phyloP scores from a whole-genome alignment of 1,140 invertebrate species.

The Pinna nobilis region DNA sequence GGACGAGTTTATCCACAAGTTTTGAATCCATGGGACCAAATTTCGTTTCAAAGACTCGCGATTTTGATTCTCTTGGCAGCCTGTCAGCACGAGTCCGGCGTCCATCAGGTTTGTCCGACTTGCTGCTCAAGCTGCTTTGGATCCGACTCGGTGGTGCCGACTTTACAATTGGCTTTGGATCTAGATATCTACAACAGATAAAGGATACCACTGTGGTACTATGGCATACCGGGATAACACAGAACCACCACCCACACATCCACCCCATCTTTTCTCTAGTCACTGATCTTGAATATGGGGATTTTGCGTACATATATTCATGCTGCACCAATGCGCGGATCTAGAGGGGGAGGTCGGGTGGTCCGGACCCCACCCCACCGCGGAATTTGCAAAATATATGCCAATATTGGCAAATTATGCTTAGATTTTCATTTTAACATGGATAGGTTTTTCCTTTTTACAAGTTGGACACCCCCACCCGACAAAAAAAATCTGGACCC shows the following conservation, averaged over 20 bases:
- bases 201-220: neutral
- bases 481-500: no score
- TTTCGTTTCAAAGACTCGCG: conserved; percentile 33
- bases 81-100: neutral
- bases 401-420: no score
- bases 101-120: neutral
- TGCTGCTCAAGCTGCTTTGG: neutral
- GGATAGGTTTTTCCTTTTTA: no score
- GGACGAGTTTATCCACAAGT: conserved; percentile 31
- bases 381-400: no score
- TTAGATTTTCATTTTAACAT: no score
- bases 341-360: no score
- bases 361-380: no score
- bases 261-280: no score
- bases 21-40: conserved; percentile 48
- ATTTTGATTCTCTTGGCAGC: neutral
- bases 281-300: no score
- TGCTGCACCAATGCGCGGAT: no score
- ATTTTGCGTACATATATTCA: no score
- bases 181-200: conserved; percentile 20
- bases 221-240: neutral
- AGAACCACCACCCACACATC: neutral
- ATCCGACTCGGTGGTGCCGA: conserved; percentile 4
- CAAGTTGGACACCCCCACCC: no score
- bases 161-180: conserved; percentile 4